Base-by-base conservation (phyloP, 2,113 vertebrate species). In the Pseudorasbora parva region DNA sequence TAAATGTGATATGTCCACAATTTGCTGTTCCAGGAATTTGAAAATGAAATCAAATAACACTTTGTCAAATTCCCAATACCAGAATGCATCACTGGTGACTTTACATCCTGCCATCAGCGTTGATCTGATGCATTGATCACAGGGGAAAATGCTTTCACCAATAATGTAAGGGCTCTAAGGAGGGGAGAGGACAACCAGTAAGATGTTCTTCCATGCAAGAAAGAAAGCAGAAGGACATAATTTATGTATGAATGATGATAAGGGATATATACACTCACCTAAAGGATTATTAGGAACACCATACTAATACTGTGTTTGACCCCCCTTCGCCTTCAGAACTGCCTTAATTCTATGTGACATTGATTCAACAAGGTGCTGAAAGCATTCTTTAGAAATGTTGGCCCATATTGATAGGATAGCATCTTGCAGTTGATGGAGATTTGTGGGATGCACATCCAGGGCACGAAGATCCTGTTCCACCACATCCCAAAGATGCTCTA, bases 91-190 rank as follows among this genome's bases (percentile, higher is more conserved):
- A n/a, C 43, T 74, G 59, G 15, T 59, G 47, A 51, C 33, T 41
- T 71, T 81, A 45, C 17, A 15, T 14, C 19, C 60, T 51, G 14
- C 69, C 8, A 37, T 74, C 54, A 73, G 74, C n/a, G 47, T 49
- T 86, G 66, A 83, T 72, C 37, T 78, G 76, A 80, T n/a, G 15
- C 79, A 80, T 81, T 82, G 83, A 87, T 88, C 86, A 86, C 81
- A 76, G 43, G 14, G 43, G 56, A 57, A 25, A 30, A 54, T 54
- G 76, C 51, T 75, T 82, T 85, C 78, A 56, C 8, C 25, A 54
- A 41, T 80, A 54, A 82, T 37, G 30, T 56, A 74, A 85, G 2
- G 17, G 17, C 19, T 54, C 51, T 21, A 21, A 54, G 51, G 17
- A 54, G 25, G 37, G 66, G 8, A 33, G 41, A 71, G 27, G 74